These are phyloP conservation scores for Cassiopea xamachana DNA, from an alignment of 30 jellyfish, hydroid and myxozoan genomes.

Conservation along the genomic window DNA sequence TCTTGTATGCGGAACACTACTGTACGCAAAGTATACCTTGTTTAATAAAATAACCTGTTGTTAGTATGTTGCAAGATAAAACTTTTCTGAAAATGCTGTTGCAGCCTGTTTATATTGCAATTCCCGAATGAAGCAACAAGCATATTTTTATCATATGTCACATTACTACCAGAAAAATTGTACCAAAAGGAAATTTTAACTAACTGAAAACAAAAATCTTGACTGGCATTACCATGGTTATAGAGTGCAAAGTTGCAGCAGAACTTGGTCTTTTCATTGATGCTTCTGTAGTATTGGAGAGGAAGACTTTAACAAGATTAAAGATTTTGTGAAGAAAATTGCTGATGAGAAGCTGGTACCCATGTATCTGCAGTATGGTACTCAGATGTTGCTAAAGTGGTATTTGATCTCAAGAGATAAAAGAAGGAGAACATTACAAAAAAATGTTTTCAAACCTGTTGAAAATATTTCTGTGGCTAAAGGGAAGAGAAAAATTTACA, in stretches of 20 bases:
- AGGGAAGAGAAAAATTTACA: conserved; percentile 95
- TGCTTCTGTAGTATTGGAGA: conserved; percentile 97
- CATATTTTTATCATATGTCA: background rate
- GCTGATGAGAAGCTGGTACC: conserved; percentile 84
- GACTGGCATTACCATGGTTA: background rate
- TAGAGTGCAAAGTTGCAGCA: conserved; percentile 95
- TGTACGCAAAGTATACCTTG: too few relatives aligned
- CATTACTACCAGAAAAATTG: background rate
- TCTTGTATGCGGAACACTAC: too few relatives aligned
- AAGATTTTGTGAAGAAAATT: conserved; percentile 83
- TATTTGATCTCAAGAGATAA: conserved; percentile 81
- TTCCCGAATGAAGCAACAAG: background rate
- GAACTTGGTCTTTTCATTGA: conserved; percentile 98
- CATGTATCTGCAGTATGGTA: conserved; percentile 98
- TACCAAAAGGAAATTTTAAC: background rate
- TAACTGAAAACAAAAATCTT: background rate
- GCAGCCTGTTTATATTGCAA: background rate
- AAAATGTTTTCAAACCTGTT: conserved; percentile 75
- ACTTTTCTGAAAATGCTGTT: background rate
- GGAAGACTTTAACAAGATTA: conserved; percentile 70
- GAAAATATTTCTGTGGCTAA: conserved; percentile 74
- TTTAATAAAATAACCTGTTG: background rate
- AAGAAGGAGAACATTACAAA: conserved; percentile 77
- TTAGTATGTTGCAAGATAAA: background rate
- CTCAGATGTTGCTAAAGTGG: conserved; percentile 87